These are phyloP conservation scores for Hormiphora californensis DNA, from an alignment of 37 sponge, comb jelly and placozoan genomes.

Conservation along the genomic window DNA sequence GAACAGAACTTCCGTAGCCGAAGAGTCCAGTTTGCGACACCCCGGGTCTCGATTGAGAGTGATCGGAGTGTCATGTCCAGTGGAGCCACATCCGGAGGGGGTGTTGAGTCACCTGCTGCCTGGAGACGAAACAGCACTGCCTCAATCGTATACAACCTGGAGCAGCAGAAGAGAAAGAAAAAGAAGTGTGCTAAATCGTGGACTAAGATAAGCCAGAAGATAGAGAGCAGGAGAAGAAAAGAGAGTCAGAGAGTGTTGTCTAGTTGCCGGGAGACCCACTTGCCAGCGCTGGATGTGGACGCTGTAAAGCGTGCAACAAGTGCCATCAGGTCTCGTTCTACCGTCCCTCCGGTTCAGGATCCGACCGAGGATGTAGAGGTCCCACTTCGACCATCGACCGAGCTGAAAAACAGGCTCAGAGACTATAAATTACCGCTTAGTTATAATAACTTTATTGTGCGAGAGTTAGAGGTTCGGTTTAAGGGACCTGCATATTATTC, in stretches of 20 bases:
- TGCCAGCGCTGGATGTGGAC: conserved; percentile 1
- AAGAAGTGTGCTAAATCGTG: not conserved
- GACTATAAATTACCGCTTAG: conserved; percentile 22
- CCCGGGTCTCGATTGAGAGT: no score
- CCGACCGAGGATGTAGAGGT: conserved; percentile 34
- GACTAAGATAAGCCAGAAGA: not conserved
- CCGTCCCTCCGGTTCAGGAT: conserved; percentile 1
- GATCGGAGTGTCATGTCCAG: no score
- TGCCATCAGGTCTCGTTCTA: not conserved
- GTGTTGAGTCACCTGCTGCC: no score
- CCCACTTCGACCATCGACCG: not conserved
- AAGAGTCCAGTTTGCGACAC: no score
- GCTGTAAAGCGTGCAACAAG: not conserved
- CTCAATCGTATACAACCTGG: not conserved
- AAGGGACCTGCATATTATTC: no score
- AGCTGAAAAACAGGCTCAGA: conserved; percentile 10
- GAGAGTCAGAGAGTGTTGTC: not conserved
- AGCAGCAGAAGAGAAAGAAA: not conserved
- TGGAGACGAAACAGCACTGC: conserved; percentile 15
- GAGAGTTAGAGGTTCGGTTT: conserved; percentile 26
- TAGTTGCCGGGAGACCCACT: conserved; percentile 11
- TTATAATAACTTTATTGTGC: conserved; percentile 45
- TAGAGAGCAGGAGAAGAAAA: conserved; percentile 26
- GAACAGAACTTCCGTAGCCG: no score
- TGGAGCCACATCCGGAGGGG: no score